These are phyloP conservation scores for Macaria liturata DNA, from an alignment of 2,888 invertebrate species.

Conservation along the genomic window DNA sequence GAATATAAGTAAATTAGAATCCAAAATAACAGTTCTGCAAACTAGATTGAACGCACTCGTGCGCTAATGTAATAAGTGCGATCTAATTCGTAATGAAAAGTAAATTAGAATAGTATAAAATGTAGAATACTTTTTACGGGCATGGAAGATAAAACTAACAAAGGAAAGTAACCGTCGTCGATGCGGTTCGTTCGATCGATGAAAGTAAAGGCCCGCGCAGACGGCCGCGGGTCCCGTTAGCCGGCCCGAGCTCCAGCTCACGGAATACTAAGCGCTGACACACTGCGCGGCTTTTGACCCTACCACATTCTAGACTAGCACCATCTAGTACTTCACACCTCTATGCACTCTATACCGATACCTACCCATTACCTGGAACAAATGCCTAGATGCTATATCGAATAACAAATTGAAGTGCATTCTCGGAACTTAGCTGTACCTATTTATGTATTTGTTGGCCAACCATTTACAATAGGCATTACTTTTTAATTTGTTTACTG, in stretches of 20 bases:
- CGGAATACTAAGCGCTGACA: constrained; percentile 83
- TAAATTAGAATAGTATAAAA: constrained; percentile 39
- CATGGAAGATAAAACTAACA: constrained; percentile 65
- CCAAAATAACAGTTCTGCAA: constrained; percentile 9
- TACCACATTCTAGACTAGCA: constrained; percentile 75
- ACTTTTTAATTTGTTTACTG: constrained; percentile 12
- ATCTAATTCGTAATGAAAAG: constrained; percentile 18
- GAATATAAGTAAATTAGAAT: constrained; percentile 8
- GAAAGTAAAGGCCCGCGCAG: constrained; percentile 81
- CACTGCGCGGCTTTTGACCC: constrained; percentile 83
- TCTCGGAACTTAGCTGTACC: constrained; percentile 26
- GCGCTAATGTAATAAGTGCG: constrained; percentile 9
- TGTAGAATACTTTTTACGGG: constrained; percentile 41
- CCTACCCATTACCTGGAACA: constrained; percentile 39
- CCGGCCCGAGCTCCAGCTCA: constrained; percentile 70
- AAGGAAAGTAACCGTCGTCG: constrained; percentile 79
- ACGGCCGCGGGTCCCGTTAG: constrained; percentile 76
- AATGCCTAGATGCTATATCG: constrained; percentile 28
- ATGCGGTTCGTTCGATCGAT: constrained; percentile 76
- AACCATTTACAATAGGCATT: constrained; percentile 4
- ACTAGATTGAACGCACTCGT: constrained; percentile 1
- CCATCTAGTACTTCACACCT: constrained; percentile 64
- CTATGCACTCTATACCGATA: constrained; percentile 59
- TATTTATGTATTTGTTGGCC: constrained; percentile 6
- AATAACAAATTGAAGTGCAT: constrained; percentile 23